Evolutionary conservation across 2,797 vertebrate species (phyloP), one percentile per base, ranked within the genome.

Genomic region (Graptemys geographica): DNA sequence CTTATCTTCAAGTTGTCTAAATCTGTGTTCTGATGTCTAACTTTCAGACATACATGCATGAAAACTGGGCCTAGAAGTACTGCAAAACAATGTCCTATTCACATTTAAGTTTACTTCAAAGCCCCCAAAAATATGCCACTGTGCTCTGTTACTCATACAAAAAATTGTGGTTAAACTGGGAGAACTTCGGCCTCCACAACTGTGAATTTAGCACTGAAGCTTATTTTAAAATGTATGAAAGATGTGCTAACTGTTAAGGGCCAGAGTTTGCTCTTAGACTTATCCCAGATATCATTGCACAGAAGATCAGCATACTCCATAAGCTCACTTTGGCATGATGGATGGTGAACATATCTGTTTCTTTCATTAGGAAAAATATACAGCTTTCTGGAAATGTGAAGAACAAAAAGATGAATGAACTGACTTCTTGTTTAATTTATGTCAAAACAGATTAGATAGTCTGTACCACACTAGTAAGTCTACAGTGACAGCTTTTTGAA

Each of bases 391-490:
- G 59, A 62, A 4, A 33, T 62, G 59, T 33, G n/a, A 62, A 62
- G 55, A 55, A 10, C 8, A 62, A 33, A 33, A 62, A 62, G 59
- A 62, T 33, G 79, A 37, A 57, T 0, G 16, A 81, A 28, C 5
- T 33, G 55, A 25, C 25, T 13, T 44, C 62, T 82, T 21, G 12
- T 37, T 62, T 80, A 52, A 84, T 28, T n/a, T n/a, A 53, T 78
- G 83, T 52, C 83, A 44, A 69, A 21, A 41, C 0, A 80, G 31
- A 5, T 1, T 33, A 44, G 28, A 37, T 9, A 19, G 1, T 6
- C 0, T 0, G 3, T 2, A 52, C 5, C 79, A 56, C 74, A 44
- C 49, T 8, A 31, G 4, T 8, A 6, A 0, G 18, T 41, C 81
- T 56, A 16, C 25, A 44, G 15, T 0, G 5, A 21, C 51, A 51